These are phyloP conservation scores for Campoletis sonorensis DNA, from an alignment of 1,140 invertebrate species.

Conservation along the genomic window DNA sequence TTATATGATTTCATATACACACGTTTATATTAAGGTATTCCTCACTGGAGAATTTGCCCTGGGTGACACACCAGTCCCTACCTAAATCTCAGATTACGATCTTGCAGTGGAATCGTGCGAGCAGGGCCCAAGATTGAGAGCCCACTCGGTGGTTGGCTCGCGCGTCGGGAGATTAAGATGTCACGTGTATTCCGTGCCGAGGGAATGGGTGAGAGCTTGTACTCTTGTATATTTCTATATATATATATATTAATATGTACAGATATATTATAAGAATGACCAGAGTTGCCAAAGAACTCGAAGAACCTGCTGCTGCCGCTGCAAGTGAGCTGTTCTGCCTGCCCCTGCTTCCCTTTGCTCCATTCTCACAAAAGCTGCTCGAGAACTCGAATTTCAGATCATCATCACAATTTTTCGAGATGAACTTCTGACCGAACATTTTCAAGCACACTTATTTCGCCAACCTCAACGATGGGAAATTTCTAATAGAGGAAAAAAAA, in stretches of 20 bases:
- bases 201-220: background rate
- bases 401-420: background rate
- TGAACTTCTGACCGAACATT: slow-evolving; percentile 5
- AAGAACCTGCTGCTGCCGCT: slow-evolving; percentile 43
- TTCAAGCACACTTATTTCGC: background rate
- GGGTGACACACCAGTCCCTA: slow-evolving; percentile 43
- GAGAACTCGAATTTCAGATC: slow-evolving; percentile 10
- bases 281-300: slow-evolving; percentile 17
- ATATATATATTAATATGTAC: background rate
- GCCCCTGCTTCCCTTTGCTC: background rate
- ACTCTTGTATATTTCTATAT: background rate
- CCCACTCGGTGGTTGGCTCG: slow-evolving; percentile 41
- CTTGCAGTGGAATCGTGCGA: slow-evolving; percentile 37
- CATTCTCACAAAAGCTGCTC: background rate
- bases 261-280: background rate
- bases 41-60: slow-evolving; percentile 32
- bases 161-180: slow-evolving; percentile 44
- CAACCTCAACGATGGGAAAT: background rate
- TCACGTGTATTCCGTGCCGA: slow-evolving; percentile 33
- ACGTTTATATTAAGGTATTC: background rate
- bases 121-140: slow-evolving; percentile 42
- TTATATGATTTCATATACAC: too few relatives aligned
- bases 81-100: slow-evolving; percentile 47
- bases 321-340: slow-evolving; percentile 28
- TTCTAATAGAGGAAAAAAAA: too few relatives aligned